Conservation (phyloP, 2,113 vertebrate genomes). For the Planiliza haematocheilus region DNA sequence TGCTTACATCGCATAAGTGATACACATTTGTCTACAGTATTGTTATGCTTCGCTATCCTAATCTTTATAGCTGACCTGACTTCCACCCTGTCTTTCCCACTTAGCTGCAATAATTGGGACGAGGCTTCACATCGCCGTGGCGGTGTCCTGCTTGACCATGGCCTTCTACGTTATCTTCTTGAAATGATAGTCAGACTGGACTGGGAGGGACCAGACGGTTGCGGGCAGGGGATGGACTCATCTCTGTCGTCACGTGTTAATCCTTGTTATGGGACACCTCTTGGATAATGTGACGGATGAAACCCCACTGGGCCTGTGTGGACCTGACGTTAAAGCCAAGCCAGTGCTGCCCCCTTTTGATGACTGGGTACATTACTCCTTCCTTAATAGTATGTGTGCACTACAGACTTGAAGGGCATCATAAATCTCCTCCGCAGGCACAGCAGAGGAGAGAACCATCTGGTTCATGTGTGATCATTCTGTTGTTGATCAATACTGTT, state of each 20-base stretch:
- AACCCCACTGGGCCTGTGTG: constrained; percentile 23
- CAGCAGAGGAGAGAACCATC: constrained; percentile 24
- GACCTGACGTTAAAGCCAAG: constrained; percentile 47
- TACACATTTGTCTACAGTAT: neutral
- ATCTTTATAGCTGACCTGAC: neutral
- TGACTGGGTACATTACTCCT: constrained; percentile 45
- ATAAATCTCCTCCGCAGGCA: constrained; percentile 34
- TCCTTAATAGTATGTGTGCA: constrained; percentile 37
- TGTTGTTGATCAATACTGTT: constrained; percentile 45
- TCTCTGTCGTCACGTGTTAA: constrained; percentile 18
- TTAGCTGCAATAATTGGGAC: constrained; percentile 93
- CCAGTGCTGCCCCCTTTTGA: constrained; percentile 63
- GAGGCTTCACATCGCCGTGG: constrained; percentile 90
- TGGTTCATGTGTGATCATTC: constrained; percentile 34
- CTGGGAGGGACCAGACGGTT: constrained; percentile 34
- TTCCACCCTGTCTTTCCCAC: constrained; percentile 20
- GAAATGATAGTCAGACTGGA: constrained; percentile 85
- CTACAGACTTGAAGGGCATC: constrained; percentile 44
- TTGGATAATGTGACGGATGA: constrained; percentile 50
- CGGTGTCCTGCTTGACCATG: constrained; percentile 89
- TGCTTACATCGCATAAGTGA: neutral
- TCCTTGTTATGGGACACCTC: constrained; percentile 53
- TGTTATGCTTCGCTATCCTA: too few species aligned
- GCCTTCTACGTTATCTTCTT: constrained; percentile 92
- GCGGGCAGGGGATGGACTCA: constrained; percentile 43